Evolutionary conservation across 2,797 vertebrate species (phyloP), one percentile per base, ranked within the genome.

Genomic region (Notamacropus eugenii): DNA sequence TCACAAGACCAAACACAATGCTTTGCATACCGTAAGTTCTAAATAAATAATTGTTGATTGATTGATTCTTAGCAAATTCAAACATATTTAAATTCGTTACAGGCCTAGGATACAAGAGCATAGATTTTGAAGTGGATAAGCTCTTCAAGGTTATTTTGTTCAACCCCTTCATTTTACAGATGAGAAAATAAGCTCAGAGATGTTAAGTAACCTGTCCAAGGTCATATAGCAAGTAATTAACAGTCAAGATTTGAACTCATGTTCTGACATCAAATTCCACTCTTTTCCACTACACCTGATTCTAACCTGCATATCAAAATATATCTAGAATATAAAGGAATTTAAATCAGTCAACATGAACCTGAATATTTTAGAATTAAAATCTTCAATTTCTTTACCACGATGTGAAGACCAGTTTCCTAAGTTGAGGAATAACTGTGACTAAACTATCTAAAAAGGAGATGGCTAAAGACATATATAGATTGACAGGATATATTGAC

Each of bases 331-430:
- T 55, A 91, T 27, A 62, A 22, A 93, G 34, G 55, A 55, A 2
- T 94, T 92, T 90, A 12, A 95, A 52, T 91, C 93, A 8, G 16
- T 50, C 58, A 91, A 52, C 62, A 10, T 67, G 54, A 94, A 67
- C 46, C 90, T 67, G 93, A 67, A 90, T 91, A 74, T 74, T 67
- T 91, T 93, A 93, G 46, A 90, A 90, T 92, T 91, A 67, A 13
- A 95, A 90, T 67, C 34, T 93, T 1, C 19, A 95, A 11, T 31
- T 52, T 46, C 52, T 46, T 62, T 82, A 54, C 10, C 46, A 96
- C 34, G 1, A 0, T 10, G 52, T 40, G 34, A 92, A 87, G 92
- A 90, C 55, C 50, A 92, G 46, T 0, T 54, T 10, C 0, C 4
- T 92, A 92, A 87, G 31, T 91, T 24, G 8, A 54, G 82, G 93